A percentile compares a stretch with the other conserved stretches of the same genome.
Conservation (phyloP, 2,888 invertebrate species). For the Calliscelio sp. region DNA sequence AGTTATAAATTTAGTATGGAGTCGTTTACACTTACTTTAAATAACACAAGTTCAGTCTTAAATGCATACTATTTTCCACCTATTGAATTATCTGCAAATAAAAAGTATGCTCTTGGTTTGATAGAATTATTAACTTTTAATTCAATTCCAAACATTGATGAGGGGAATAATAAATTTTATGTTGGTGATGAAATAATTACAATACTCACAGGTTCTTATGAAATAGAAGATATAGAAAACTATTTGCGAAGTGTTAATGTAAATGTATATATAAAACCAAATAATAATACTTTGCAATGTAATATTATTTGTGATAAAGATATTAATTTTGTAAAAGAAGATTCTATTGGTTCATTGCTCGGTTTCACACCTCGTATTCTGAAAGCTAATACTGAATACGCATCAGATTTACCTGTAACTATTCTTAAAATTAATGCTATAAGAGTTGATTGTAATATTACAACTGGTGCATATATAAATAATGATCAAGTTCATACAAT, state of each 20-base stretch:
- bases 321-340: constrained; percentile 59
- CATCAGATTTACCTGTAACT: not conserved
- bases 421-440: constrained; percentile 9
- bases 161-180: constrained; percentile 79
- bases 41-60: constrained; percentile 3
- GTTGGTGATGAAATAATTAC: constrained; percentile 5
- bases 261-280: constrained; percentile 46
- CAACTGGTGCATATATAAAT: constrained; percentile 69
- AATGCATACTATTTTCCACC: not conserved
- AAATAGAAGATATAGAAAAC: constrained; percentile 79
- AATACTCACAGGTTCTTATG: constrained; percentile 80
- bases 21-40: not conserved
- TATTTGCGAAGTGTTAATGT: constrained; percentile 61
- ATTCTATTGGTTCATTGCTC: constrained; percentile 60
- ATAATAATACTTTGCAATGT: constrained; percentile 68
- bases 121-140: constrained; percentile 79
- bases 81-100: no score
- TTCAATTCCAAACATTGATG: constrained; percentile 81
- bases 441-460: constrained; percentile 57
- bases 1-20: not conserved
- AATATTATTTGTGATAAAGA: constrained; percentile 42
- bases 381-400: constrained; percentile 34
- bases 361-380: constrained; percentile 54
- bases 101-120: constrained; percentile 78
- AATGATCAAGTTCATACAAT: no score